These are phyloP conservation scores for Calidris pygmaea DNA, from an alignment of 2,113 vertebrate genomes.

Conservation along the genomic window DNA sequence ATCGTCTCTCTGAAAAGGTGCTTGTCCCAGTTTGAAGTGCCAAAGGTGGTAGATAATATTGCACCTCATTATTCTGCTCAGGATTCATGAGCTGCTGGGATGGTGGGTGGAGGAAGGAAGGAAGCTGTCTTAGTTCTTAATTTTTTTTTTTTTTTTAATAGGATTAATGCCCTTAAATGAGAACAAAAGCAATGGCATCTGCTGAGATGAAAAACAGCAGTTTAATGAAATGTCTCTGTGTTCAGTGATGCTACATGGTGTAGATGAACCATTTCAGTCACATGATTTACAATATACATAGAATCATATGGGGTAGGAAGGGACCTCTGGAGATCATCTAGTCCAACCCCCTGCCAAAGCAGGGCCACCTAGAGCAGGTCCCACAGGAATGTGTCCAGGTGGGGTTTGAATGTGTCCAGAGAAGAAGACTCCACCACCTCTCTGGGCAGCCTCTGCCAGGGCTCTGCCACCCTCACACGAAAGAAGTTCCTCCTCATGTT, in stretches of 20 bases:
- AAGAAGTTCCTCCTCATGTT: no score
- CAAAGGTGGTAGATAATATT: neutral
- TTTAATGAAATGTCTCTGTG: neutral
- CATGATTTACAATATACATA: neutral
- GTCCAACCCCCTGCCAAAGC: no score
- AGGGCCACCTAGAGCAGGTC: no score
- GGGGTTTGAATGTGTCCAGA: no score
- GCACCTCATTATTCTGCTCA: neutral
- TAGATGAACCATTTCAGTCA: neutral
- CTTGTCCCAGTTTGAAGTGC: neutral
- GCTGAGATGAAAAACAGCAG: neutral
- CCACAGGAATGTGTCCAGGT: no score
- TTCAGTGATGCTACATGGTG: neutral
- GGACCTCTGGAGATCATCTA: no score
- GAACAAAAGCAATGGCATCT: neutral
- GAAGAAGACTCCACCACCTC: no score
- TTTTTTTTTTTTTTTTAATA: neutral
- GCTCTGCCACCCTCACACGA: no score
- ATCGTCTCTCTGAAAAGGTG: neutral
- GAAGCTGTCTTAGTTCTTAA: neutral
- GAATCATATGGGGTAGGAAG: no score
- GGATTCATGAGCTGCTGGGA: neutral
- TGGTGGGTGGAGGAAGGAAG: neutral
- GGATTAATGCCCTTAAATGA: neutral
- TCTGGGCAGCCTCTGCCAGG: no score